Conservation (phyloP, 2,113 vertebrate genomes). For the Mastomys natalensis region DNA sequence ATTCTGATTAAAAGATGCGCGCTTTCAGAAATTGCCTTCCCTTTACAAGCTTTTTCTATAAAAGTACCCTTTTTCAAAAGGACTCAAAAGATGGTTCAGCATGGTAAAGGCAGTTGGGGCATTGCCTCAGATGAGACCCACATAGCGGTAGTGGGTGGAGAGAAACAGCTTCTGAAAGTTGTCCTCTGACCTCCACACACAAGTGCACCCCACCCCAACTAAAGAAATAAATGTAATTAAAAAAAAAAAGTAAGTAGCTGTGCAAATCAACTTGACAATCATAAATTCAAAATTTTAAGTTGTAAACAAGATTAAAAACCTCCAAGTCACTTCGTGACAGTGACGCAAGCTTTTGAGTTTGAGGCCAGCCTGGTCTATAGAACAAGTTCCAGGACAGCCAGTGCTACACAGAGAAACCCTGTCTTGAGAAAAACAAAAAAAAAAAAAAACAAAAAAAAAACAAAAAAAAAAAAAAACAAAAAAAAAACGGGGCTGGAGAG, state of each 20-base stretch:
- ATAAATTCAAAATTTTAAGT: background rate
- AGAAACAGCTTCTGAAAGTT: background rate
- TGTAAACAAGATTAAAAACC: background rate
- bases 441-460: background rate
- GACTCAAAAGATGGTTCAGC: background rate
- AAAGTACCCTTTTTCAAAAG: background rate
- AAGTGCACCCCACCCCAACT: background rate
- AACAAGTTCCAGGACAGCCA: background rate
- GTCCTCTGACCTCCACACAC: background rate
- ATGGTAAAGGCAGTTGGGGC: background rate
- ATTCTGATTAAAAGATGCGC: background rate
- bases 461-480: background rate
- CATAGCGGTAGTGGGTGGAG: background rate
- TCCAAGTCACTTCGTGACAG: background rate
- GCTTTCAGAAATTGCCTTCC: background rate
- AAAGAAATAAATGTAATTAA: background rate
- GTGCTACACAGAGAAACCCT: background rate
- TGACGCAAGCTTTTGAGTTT: background rate
- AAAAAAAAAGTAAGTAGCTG: background rate
- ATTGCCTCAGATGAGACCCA: background rate
- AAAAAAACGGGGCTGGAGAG: no score
- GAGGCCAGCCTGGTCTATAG: background rate
- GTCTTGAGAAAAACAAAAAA: background rate
- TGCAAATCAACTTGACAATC: constrained; percentile 20
- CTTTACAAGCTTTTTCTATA: constrained; percentile 54